These are phyloP conservation scores for Diadophis punctatus DNA, from an alignment of 2,113 vertebrate genomes.

Conservation along the genomic window DNA sequence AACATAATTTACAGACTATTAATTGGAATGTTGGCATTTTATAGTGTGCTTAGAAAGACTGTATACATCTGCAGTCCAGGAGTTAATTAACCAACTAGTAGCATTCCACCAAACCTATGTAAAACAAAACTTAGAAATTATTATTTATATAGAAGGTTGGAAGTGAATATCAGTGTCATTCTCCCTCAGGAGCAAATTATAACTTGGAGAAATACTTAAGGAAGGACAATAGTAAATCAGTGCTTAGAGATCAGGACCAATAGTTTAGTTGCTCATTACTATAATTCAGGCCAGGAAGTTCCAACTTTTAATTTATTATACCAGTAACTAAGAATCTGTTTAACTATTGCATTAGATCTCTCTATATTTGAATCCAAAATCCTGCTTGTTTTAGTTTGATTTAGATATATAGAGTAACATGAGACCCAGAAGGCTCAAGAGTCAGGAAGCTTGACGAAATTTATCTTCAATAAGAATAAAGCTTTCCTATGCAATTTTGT, in stretches of 20 bases:
- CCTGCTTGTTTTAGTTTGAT: neutral
- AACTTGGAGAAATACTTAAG: neutral
- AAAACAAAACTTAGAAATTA: constrained; percentile 29
- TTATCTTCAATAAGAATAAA: neutral
- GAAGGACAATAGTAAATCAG: neutral
- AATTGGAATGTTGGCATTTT: constrained; percentile 50
- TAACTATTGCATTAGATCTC: neutral
- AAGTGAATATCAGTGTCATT: constrained; percentile 13
- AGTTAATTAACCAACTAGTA: constrained; percentile 45
- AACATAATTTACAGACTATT: constrained; percentile 33
- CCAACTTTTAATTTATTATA: neutral
- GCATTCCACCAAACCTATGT: constrained; percentile 21
- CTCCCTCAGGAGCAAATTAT: neutral
- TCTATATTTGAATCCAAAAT: neutral
- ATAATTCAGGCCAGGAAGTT: neutral
- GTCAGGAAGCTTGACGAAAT: neutral
- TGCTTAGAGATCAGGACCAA: neutral
- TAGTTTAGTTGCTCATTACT: neutral
- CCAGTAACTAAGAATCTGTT: neutral
- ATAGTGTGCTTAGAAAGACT: constrained; percentile 34
- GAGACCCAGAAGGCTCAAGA: neutral
- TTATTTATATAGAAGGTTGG: constrained; percentile 3
- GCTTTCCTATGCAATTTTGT: neutral
- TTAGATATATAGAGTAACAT: neutral
- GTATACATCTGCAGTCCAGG: constrained; percentile 10